Base-by-base conservation (phyloP, 1,140 invertebrate genomes). In the Brachionus sp. region DNA sequence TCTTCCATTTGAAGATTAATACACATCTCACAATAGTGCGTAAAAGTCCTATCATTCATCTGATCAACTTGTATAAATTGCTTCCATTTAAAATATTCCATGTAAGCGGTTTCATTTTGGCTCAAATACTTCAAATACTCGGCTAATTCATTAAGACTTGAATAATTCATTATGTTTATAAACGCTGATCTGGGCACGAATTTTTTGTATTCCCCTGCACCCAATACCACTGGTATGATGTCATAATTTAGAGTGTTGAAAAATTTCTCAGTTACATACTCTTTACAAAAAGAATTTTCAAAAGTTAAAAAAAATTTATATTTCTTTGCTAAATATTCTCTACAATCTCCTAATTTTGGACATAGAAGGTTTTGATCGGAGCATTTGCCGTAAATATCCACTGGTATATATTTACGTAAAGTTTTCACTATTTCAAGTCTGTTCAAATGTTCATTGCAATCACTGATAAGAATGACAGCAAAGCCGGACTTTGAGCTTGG, bases 341-440 rank as follows among this genome's bases (percentile, higher is more conserved):
- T 44, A 70, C 80, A 82, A 53, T 68, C 33, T n/a, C 5, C n/a
- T 3, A 4, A 5, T 16, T 66, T 3, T 33, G 57, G 57, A 37
- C 75, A 53, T 82, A 23, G 39, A 9, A 75, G 44, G 19, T 44
- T 23, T 39, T 68, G 66, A 13, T 46, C 42, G 6, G 80, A 82
- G 83, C 88, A 89, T 42, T 83, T 77, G 2, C 88, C 88, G 44
- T 86, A 87, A n/a, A 88, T 83, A 62, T 89, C 87, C 1, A 89
- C 85, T 0, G 84, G 44, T 57, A 88, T 85, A 5, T 77, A 66
- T 82, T 84, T 53, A 19, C 83, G 23, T 19, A 86, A 66, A 37
- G 64, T 62, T n/a, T 77, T 25, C 0, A 85, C 84, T 42, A 85
- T 85, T 19, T 77, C 35, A 16, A 42, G 10, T 6, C 85, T 70